These are phyloP conservation scores for Solea senegalensis DNA, from an alignment of 2,113 vertebrate genomes.

Conservation along the genomic window DNA sequence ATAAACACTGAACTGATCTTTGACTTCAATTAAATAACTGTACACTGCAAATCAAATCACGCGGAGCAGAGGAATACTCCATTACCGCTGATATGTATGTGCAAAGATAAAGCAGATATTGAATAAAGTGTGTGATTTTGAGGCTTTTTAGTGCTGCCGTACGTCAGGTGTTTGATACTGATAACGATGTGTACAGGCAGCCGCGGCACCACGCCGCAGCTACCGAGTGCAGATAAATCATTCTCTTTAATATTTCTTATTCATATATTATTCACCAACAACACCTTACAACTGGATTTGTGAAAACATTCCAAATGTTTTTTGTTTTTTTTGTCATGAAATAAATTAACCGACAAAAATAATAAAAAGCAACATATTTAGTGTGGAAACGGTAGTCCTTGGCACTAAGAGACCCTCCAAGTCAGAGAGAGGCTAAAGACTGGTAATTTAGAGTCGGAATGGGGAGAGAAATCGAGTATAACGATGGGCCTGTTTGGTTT, in stretches of 20 bases:
- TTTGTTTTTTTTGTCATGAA: too few species aligned
- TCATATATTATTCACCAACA: background rate
- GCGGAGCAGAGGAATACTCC: background rate
- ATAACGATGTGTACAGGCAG: slow-evolving; percentile 31
- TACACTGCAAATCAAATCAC: too few species aligned
- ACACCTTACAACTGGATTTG: background rate
- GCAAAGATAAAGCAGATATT: background rate
- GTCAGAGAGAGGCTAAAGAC: slow-evolving; percentile 32
- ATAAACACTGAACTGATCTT: too few species aligned
- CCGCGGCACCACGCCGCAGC: background rate
- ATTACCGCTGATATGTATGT: slow-evolving; percentile 7
- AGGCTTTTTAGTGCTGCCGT: slow-evolving; percentile 14
- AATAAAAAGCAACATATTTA: background rate
- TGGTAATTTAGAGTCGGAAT: slow-evolving; percentile 48
- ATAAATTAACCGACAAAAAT: background rate
- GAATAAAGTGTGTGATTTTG: slow-evolving; percentile 23
- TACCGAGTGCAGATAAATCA: background rate
- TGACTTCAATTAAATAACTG: too few species aligned
- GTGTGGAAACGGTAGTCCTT: slow-evolving; percentile 39
- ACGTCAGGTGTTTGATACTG: slow-evolving; percentile 40
- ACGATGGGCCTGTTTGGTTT: slow-evolving; percentile 71
- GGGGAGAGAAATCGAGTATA: slow-evolving; percentile 45
- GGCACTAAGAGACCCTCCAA: slow-evolving; percentile 12
- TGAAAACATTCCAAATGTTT: background rate
- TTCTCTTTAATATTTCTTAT: background rate